Base-by-base conservation (phyloP, 1,140 invertebrate species). In the Sinella curviseta region DNA sequence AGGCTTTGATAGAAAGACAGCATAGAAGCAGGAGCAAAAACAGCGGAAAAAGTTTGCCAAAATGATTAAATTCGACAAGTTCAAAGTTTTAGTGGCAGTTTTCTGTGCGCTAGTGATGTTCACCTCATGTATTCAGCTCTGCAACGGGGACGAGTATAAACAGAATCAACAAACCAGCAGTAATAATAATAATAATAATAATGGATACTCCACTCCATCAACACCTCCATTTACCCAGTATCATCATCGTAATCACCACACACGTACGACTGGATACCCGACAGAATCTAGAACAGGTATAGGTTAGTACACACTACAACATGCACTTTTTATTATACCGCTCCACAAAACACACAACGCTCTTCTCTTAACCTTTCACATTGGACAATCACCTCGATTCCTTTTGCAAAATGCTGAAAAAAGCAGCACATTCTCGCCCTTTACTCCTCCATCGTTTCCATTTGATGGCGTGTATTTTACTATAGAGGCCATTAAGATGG, bases 281-380 rank as follows among this genome's bases (percentile, higher is more conserved):
- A 70, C 65, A 30, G 65, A 70, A n/a, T 70, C 65, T 2, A 30
- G 65, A 70, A 70, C 65, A 70, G 65, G 65, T 70, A 70, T 70
- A 70, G 65, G 65, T 70, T 70, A 70, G 65, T 65, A 65, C 14
- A 65, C 57, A 65, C 39, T n/a, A n/a, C n/a, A n/a, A n/a, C 39
- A 48, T 48, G 8, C 39, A 48, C 39, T 14, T 65, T 65, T 26
- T 26, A 65, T 16, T 4, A n/a, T 26, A 26, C 26, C 3, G 24
- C 57, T 65, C 24, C 14, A 65, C 57, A 8, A 26, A 12, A n/a
- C 4, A 65, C 39, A 65, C 57, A 65, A 48, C 39, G 39, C 39
- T 65, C 57, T 65, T 65, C 24, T 65, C 3, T 14, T 26, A 26
- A 65, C 26, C 24, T 65, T 16, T 26, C 57, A 65, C 39, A 48